phyloP scores from a whole-genome alignment of 2,113 vertebrate species.

The Haplotaxodon microlepis region DNA sequence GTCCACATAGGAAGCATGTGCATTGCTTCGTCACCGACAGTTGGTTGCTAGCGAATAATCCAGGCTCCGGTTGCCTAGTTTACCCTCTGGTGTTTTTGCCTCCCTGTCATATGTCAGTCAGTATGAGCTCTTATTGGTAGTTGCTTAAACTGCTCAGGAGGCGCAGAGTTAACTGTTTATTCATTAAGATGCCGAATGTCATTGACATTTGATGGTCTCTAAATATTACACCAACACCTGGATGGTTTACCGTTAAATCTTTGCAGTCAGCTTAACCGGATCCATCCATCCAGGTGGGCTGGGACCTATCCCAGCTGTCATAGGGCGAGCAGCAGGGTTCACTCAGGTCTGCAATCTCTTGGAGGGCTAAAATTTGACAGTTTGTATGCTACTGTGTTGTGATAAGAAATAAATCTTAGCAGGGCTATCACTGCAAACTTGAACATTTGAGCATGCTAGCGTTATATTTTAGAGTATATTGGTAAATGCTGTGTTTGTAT shows the following conservation, averaged over 20 bases:
- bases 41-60: not conserved
- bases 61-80: not conserved
- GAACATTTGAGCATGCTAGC: not conserved
- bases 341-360: rapidly evolving
- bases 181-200: not conserved
- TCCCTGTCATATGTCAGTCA: not conserved
- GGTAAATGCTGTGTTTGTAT: not conserved
- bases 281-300: not conserved
- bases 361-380: not conserved
- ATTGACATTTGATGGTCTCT: not conserved
- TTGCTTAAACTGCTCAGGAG: not conserved
- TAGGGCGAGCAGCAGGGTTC: not conserved
- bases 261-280: not conserved
- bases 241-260: not conserved
- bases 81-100: not conserved
- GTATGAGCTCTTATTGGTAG: not conserved
- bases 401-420: not conserved
- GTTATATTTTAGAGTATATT: not conserved
- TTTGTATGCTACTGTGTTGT: not conserved
- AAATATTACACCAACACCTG: not conserved
- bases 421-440: not conserved
- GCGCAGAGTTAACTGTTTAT: not conserved
- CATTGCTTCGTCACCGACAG: rapidly evolving
- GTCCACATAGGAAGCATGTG: not conserved
- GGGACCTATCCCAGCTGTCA: rapidly evolving